phyloP scores from a whole-genome alignment of 2,113 vertebrate genomes.

The Miniopterus natalensis region DNA sequence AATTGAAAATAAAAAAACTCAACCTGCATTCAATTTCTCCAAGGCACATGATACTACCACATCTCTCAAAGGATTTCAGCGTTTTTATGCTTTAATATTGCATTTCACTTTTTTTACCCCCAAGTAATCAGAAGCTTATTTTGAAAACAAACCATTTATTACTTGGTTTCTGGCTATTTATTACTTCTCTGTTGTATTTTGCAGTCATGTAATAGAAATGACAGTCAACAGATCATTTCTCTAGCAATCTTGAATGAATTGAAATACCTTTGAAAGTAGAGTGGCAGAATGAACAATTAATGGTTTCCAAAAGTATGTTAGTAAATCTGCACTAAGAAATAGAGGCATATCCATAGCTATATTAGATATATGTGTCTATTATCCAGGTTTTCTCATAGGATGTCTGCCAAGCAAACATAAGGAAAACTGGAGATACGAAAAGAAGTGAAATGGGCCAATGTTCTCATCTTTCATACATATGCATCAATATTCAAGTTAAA shows the following conservation, averaged over 20 bases:
- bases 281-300: conserved; percentile 83
- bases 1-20: conserved; percentile 67
- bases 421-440: background rate
- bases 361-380: conserved; percentile 41
- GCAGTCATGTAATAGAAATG: conserved; percentile 77
- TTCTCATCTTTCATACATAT: background rate
- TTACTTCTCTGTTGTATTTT: conserved; percentile 81
- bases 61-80: conserved; percentile 17
- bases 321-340: conserved; percentile 71
- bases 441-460: background rate
- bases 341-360: conserved; percentile 65
- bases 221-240: conserved; percentile 85
- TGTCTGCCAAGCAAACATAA: conserved; percentile 19
- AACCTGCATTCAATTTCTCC: conserved; percentile 36
- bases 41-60: background rate
- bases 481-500: background rate
- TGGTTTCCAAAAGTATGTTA: conserved; percentile 82
- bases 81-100: conserved; percentile 32
- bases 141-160: conserved; percentile 84
- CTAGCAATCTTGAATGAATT: conserved; percentile 83
- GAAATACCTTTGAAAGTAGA: conserved; percentile 76
- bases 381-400: conserved; percentile 61
- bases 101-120: background rate
- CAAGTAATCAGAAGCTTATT: conserved; percentile 62
- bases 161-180: conserved; percentile 76